phyloP scores from a whole-genome alignment of 2,888 invertebrate species.

The Noctua janthe region DNA sequence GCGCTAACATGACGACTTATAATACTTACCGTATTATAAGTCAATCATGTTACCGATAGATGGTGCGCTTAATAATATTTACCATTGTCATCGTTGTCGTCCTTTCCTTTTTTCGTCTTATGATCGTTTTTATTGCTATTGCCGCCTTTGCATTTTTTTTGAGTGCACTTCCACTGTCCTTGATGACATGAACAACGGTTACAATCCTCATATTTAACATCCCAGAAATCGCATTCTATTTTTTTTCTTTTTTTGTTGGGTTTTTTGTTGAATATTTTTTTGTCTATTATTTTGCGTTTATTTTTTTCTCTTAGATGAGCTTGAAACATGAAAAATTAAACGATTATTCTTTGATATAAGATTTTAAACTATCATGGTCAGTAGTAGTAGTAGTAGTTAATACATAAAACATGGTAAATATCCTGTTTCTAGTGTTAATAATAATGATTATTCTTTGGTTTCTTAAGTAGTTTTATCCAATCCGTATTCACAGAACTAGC shows the following conservation, averaged over 20 bases:
- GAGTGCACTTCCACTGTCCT: conserved; percentile 3
- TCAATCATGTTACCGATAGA: too few relatives aligned
- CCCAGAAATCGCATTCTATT: not conserved
- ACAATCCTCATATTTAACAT: conserved; percentile 12
- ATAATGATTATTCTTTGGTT: not conserved
- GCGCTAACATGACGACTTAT: not conserved
- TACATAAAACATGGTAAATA: too few relatives aligned
- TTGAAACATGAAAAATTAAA: not conserved
- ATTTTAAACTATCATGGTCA: too few relatives aligned
- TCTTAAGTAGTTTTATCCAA: not conserved
- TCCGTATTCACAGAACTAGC: not conserved
- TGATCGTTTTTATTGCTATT: fast-evolving
- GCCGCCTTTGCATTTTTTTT: not conserved
- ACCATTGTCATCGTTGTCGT: not conserved
- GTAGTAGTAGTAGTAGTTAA: too few relatives aligned
- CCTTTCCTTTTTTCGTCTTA: too few relatives aligned
- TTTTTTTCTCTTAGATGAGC: not conserved
- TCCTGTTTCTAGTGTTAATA: too few relatives aligned
- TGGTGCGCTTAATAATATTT: not conserved
- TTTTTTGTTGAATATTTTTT: too few relatives aligned
- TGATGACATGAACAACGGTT: conserved; percentile 16
- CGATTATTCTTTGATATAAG: not conserved
- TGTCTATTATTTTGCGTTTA: too few relatives aligned
- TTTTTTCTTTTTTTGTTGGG: too few relatives aligned
- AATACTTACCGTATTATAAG: too few relatives aligned